Evolutionary conservation across 2,888 invertebrate genomes (phyloP).

Genomic region (Oeneis ivallda): DNA sequence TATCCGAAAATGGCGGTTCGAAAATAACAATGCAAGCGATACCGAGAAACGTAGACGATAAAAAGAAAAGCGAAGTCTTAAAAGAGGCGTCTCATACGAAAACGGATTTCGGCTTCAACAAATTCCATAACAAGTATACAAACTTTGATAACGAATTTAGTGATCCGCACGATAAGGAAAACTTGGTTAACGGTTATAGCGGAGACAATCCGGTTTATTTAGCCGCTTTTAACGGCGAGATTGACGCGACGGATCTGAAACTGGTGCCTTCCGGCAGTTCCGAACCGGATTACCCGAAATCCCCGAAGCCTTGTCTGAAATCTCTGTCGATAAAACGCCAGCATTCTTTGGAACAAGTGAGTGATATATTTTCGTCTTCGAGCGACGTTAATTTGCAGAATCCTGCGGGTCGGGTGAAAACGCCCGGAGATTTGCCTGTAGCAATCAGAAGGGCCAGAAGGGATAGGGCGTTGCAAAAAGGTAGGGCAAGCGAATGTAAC

Average conservation of each 20-base stretch:
- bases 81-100: slow-evolving; percentile 69
- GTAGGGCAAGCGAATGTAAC: slow-evolving; percentile 78
- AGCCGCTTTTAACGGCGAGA: slow-evolving; percentile 70
- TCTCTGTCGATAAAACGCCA: slow-evolving; percentile 78
- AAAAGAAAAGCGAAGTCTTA: slow-evolving; percentile 62
- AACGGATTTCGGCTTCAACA: slow-evolving; percentile 66
- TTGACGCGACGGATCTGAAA: slow-evolving; percentile 57
- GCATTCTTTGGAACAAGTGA: slow-evolving; percentile 88
- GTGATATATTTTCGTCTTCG: slow-evolving; percentile 86
- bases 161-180: slow-evolving; percentile 75
- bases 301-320: slow-evolving; percentile 62
- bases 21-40: slow-evolving; percentile 76
- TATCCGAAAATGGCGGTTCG: slow-evolving; percentile 73
- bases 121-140: slow-evolving; percentile 68
- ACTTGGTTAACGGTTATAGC: slow-evolving; percentile 61
- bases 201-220: slow-evolving; percentile 74
- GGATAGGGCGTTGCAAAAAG: slow-evolving; percentile 80
- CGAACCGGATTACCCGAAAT: slow-evolving; percentile 56
- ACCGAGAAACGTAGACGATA: slow-evolving; percentile 53
- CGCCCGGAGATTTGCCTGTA: slow-evolving; percentile 90
- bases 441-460: slow-evolving; percentile 87
- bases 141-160: slow-evolving; percentile 76
- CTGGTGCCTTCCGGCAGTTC: slow-evolving; percentile 38
- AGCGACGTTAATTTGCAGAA: slow-evolving; percentile 86
- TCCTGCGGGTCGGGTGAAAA: slow-evolving; percentile 89